These are phyloP conservation scores for Ceraclea dissimilis DNA, from an alignment of 2,888 invertebrate species.

Conservation along the genomic window DNA sequence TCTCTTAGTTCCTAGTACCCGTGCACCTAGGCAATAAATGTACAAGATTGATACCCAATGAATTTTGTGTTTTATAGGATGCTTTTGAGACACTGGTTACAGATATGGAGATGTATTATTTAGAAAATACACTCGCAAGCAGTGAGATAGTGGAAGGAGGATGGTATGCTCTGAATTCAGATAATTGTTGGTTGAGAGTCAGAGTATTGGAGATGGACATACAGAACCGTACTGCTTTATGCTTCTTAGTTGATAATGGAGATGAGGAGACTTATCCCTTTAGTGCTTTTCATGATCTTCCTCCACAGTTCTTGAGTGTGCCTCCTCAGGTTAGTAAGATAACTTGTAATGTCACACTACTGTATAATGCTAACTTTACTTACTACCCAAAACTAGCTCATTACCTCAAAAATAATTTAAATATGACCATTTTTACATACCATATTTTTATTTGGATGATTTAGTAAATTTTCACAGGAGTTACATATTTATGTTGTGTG, in stretches of 20 bases:
- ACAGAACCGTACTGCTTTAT: slow-evolving; percentile 44
- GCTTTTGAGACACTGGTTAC: slow-evolving; percentile 43
- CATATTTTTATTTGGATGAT: no score
- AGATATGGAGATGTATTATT: slow-evolving; percentile 36
- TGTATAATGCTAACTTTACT: no score
- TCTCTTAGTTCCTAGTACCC: neutral
- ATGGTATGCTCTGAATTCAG: slow-evolving; percentile 42
- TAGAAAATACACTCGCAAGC: neutral
- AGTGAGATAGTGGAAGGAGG: slow-evolving; percentile 10
- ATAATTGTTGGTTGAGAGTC: slow-evolving; percentile 48
- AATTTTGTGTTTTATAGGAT: slow-evolving; percentile 37
- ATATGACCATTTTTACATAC: no score
- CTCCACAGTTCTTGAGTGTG: slow-evolving; percentile 54
- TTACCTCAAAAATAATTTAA: no score
- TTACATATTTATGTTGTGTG: no score
- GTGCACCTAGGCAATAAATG: no score
- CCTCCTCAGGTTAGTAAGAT: slow-evolving; percentile 62
- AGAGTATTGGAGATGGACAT: slow-evolving; percentile 44
- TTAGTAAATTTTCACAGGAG: no score
- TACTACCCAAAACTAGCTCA: no score
- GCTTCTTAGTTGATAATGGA: slow-evolving; percentile 70
- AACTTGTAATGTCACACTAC: no score
- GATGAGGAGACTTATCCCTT: slow-evolving; percentile 54
- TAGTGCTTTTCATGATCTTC: slow-evolving; percentile 51
- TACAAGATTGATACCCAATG: no score